phyloP scores from a whole-genome alignment of 2,797 vertebrate genomes.

The Odontamblyopus rebecca region DNA sequence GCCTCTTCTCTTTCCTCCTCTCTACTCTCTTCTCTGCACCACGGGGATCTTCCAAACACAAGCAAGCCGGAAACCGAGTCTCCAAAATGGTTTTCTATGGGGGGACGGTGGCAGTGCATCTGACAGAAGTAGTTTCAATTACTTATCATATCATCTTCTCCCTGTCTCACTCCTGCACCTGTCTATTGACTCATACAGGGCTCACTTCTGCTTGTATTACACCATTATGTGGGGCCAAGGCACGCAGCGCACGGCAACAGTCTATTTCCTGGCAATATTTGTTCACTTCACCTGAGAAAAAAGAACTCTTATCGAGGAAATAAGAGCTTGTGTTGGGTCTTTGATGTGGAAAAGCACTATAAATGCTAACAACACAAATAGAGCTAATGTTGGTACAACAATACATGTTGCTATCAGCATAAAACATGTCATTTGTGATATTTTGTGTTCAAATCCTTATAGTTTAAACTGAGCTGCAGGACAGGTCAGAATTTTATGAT shows the following conservation, averaged over 20 bases:
- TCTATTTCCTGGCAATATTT: slow-evolving; percentile 12
- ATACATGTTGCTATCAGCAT: neutral
- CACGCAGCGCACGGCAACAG: slow-evolving; percentile 15
- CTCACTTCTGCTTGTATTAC: slow-evolving; percentile 20
- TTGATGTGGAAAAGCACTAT: neutral
- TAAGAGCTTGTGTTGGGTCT: neutral
- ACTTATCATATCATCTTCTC: slow-evolving; percentile 37
- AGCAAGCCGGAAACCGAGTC: slow-evolving; percentile 32
- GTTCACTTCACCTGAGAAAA: slow-evolving; percentile 8
- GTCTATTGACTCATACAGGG: slow-evolving; percentile 35
- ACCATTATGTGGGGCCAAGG: neutral
- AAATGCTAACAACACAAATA: neutral
- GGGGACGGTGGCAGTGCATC: slow-evolving; percentile 6
- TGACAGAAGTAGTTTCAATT: slow-evolving; percentile 48
- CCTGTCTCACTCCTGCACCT: slow-evolving; percentile 37
- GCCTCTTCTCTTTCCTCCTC: slow-evolving; percentile 20
- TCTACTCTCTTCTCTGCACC: neutral
- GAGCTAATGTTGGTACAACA: neutral
- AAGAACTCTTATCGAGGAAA: neutral
- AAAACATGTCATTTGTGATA: too few species aligned
- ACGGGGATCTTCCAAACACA: neutral
- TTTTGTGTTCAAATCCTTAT: too few species aligned
- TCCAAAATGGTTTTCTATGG: slow-evolving; percentile 30
- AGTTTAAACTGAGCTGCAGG: too few species aligned
- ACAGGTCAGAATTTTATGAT: too few species aligned